These are phyloP conservation scores for Sycophaga agraensis DNA, from an alignment of 1,140 invertebrate species.

Conservation along the genomic window DNA sequence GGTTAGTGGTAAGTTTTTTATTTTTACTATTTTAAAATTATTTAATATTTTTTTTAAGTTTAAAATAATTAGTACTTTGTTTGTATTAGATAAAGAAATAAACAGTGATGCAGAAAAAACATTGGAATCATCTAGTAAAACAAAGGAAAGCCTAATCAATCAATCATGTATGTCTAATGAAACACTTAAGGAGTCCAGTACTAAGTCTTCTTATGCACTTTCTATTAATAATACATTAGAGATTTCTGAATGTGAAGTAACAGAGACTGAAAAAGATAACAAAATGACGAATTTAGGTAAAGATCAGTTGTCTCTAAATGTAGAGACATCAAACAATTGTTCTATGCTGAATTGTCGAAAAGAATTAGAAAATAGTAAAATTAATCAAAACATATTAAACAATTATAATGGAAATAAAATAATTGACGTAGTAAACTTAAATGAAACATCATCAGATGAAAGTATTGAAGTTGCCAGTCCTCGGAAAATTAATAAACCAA, in stretches of 20 bases:
- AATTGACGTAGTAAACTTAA: constrained; percentile 13
- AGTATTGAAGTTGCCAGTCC: no score
- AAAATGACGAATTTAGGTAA: background rate
- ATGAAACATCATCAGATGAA: background rate
- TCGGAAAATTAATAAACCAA: no score
- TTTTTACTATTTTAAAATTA: constrained; percentile 5
- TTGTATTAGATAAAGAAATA: constrained; percentile 28
- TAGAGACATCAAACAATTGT: background rate
- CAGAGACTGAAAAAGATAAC: constrained; percentile 1
- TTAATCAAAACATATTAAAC: background rate
- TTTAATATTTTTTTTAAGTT: background rate
- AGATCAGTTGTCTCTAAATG: background rate
- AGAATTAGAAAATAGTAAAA: background rate
- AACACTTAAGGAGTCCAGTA: constrained; percentile 18
- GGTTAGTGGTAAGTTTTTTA: constrained; percentile 21
- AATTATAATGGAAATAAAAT: constrained; percentile 16
- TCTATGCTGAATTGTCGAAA: background rate
- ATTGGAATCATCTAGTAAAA: constrained; percentile 26
- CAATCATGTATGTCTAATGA: constrained; percentile 17
- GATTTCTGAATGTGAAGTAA: constrained; percentile 2
- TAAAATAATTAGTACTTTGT: constrained; percentile 7
- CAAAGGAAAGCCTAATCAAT: constrained; percentile 14
- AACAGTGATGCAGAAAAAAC: background rate
- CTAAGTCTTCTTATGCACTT: constrained; percentile 36
- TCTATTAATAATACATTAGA: constrained; percentile 8